Percentiles rank a stretch among this genome's conserved stretches.
Evolutionary conservation across 2,888 invertebrate species (phyloP).

Genomic region (Cephonodes hylas): DNA sequence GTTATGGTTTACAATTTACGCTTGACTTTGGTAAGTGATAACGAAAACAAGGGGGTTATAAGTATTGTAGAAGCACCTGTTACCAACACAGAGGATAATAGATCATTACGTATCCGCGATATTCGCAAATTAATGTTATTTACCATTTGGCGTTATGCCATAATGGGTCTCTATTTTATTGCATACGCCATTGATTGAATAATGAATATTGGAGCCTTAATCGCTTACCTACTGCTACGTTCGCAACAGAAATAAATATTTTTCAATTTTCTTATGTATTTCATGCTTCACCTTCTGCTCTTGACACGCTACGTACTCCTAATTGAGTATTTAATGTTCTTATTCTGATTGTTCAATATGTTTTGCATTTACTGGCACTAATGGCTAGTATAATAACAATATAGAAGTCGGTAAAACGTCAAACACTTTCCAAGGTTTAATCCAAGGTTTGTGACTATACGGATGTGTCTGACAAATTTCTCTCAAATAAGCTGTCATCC

Average conservation of each 20-base stretch:
- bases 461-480: background rate
- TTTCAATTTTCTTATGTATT: background rate
- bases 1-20: background rate
- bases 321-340: background rate
- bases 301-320: background rate
- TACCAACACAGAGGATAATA: background rate
- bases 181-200: background rate
- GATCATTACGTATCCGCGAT: background rate
- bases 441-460: background rate
- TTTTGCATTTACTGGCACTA: background rate
- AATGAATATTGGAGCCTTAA: background rate
- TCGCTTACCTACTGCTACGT: background rate
- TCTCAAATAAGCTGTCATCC: background rate
- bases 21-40: background rate
- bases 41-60: background rate
- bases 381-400: background rate
- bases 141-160: background rate
- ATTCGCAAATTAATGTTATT: constrained; percentile 3
- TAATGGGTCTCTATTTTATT: background rate
- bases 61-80: background rate
- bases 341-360: too few relatives aligned
- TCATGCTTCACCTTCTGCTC: background rate
- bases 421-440: background rate
- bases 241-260: background rate
- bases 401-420: background rate